phyloP scores from a whole-genome alignment of 35 echinoderm and acorn worm genomes.

The Lytechinus pictus region DNA sequence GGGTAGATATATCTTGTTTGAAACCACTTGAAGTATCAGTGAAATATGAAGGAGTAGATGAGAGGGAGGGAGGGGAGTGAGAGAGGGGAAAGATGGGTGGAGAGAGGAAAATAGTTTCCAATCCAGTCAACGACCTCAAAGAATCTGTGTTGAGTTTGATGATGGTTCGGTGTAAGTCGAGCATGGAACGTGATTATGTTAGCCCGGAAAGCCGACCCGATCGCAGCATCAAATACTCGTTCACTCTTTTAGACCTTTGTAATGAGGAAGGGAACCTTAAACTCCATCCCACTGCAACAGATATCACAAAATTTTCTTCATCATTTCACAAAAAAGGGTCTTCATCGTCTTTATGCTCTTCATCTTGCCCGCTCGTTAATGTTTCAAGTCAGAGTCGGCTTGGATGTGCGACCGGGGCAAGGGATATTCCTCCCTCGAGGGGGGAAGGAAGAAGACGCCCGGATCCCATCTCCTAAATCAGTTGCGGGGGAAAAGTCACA shows the following conservation, averaged over 20 bases:
- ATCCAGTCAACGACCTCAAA: conserved; percentile 44
- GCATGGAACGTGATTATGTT: conserved; percentile 59
- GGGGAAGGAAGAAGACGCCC: conserved; percentile 46
- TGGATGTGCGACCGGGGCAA: conserved; percentile 42
- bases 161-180: conserved; percentile 49
- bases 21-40: conserved; percentile 49
- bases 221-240: conserved; percentile 52
- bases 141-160: conserved; percentile 47
- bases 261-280: conserved; percentile 51
- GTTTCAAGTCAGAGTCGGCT: conserved; percentile 52
- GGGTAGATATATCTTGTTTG: conserved; percentile 42
- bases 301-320: conserved; percentile 44
- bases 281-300: conserved; percentile 48
- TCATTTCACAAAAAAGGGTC: conserved; percentile 40
- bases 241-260: conserved; percentile 38
- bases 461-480: conserved; percentile 52
- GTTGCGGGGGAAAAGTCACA: conserved; percentile 53
- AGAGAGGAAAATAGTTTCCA: conserved; percentile 43
- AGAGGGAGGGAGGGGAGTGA: conserved; percentile 24
- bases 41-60: conserved; percentile 29
- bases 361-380: conserved; percentile 38
- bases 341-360: conserved; percentile 37
- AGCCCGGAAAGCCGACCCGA: conserved; percentile 57
- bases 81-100: not conserved
- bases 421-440: conserved; percentile 46